Evolutionary conservation across 2,113 vertebrate genomes (phyloP).

Genomic region (Zonotrichia leucophrys): DNA sequence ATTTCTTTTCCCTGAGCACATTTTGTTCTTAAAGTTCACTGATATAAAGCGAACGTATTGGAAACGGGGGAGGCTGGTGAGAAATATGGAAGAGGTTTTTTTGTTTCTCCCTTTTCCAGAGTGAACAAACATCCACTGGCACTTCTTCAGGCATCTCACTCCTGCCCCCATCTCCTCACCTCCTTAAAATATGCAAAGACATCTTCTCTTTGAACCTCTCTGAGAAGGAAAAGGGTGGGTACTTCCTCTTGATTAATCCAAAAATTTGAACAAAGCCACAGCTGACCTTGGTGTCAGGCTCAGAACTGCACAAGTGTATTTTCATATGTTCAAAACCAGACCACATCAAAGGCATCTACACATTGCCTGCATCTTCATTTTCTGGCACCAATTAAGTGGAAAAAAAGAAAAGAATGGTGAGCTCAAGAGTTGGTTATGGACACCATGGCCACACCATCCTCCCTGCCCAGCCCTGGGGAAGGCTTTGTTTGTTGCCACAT

Average conservation of each 20-base stretch:
- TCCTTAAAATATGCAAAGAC: constrained; percentile 6
- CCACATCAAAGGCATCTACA: background rate
- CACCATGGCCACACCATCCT: background rate
- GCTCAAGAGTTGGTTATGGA: background rate
- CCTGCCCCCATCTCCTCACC: background rate
- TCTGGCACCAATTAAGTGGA: background rate
- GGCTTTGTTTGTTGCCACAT: background rate
- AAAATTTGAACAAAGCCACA: background rate
- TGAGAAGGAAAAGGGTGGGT: background rate
- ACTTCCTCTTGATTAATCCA: background rate
- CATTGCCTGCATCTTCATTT: background rate
- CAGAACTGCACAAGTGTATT: background rate
- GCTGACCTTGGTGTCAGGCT: background rate
- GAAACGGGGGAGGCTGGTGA: background rate
- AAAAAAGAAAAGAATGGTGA: background rate
- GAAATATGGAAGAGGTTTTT: background rate
- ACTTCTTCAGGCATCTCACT: background rate
- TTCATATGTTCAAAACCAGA: background rate
- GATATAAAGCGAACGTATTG: background rate
- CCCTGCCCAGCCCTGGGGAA: background rate
- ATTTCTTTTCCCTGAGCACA: constrained; percentile 31
- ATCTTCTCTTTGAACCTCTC: background rate
- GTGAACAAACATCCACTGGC: background rate
- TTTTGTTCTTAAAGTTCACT: constrained; percentile 1
- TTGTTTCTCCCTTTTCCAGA: background rate